Evolutionary conservation across 2,113 vertebrate genomes (phyloP).

Genomic region (Nothobranchius kuhntae): DNA sequence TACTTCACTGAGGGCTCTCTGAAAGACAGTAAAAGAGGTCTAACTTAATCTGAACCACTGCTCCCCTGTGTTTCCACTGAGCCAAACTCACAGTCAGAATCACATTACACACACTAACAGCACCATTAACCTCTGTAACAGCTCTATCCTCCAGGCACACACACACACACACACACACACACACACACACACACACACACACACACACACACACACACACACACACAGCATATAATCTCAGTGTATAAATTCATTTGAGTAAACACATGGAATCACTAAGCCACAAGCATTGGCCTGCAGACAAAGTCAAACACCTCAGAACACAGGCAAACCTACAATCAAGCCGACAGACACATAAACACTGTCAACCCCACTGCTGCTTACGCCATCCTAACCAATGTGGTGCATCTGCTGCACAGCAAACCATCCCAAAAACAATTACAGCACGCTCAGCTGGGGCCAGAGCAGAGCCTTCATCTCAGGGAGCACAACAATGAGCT

Average conservation of each 20-base stretch:
- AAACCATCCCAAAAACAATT: slow-evolving; percentile 62
- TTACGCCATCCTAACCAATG: slow-evolving; percentile 25
- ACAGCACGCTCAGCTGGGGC: slow-evolving; percentile 39
- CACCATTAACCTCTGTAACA: slow-evolving; percentile 77
- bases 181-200: slow-evolving; percentile 20
- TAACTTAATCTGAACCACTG: slow-evolving; percentile 78
- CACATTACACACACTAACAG: slow-evolving; percentile 82
- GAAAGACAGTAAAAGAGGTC: slow-evolving; percentile 72
- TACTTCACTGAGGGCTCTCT: slow-evolving; percentile 69
- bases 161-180: slow-evolving; percentile 10
- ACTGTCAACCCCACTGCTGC: slow-evolving; percentile 21
- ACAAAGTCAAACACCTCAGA: slow-evolving; percentile 66
- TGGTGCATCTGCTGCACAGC: slow-evolving; percentile 31
- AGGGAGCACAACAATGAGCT: slow-evolving; percentile 49
- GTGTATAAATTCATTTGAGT: slow-evolving; percentile 47
- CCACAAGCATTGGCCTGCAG: slow-evolving; percentile 43
- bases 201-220: slow-evolving; percentile 35
- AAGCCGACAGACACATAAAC: slow-evolving; percentile 50
- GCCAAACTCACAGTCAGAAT: slow-evolving; percentile 79
- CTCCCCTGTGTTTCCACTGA: slow-evolving; percentile 70
- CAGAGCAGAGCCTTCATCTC: slow-evolving; percentile 33
- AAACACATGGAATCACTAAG: slow-evolving; percentile 66
- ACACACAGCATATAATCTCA: slow-evolving; percentile 58
- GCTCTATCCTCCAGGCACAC: slow-evolving; percentile 70
- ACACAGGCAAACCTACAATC: slow-evolving; percentile 63